Percentiles rank a stretch among this genome's conserved stretches.
Evolutionary conservation across 2,113 vertebrate genomes (phyloP).

Genomic region (Pteronura brasiliensis): DNA sequence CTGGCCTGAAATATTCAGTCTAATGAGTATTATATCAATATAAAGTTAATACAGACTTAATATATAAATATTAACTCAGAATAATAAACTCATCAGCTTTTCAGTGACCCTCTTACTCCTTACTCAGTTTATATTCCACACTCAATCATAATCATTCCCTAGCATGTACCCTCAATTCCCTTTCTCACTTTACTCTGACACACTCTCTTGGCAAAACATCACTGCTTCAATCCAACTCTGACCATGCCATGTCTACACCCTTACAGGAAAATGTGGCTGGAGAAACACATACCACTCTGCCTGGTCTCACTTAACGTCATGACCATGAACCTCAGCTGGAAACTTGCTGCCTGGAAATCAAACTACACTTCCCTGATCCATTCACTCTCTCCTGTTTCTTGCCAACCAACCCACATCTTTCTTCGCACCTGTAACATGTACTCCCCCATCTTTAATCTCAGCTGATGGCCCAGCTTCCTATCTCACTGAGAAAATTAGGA

Average conservation of each 20-base stretch:
- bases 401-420: neutral
- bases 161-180: neutral
- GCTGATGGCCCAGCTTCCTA: neutral
- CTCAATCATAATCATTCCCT: neutral
- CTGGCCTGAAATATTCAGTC: neutral
- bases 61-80: neutral
- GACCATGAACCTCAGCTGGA: too few species aligned
- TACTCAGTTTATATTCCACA: neutral
- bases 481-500: neutral
- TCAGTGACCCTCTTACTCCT: neutral
- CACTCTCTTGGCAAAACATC: neutral
- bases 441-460: neutral
- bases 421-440: neutral
- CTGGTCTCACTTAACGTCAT: neutral
- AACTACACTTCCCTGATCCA: neutral
- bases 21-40: neutral
- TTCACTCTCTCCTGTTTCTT: neutral
- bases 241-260: neutral
- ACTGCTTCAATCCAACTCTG: fast-evolving
- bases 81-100: neutral
- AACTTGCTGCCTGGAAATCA: neutral
- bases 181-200: neutral
- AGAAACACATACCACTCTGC: neutral
- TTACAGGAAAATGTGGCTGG: fast-evolving
- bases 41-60: neutral